Evolutionary conservation across 2,113 vertebrate genomes (phyloP).

Genomic region (Reinhardtius hippoglossoides): DNA sequence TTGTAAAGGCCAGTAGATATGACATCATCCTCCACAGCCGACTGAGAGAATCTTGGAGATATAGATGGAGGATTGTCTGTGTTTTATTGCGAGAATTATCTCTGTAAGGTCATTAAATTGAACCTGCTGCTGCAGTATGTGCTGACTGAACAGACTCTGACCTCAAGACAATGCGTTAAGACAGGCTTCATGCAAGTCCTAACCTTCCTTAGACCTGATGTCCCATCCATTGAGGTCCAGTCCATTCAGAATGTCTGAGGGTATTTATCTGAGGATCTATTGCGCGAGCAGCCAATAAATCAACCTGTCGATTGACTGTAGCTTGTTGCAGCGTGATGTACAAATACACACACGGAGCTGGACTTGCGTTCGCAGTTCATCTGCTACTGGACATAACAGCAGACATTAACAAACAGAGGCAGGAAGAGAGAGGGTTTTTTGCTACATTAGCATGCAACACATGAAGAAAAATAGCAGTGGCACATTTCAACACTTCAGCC

Average conservation of each 20-base stretch:
- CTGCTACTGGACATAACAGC: slow-evolving; percentile 9
- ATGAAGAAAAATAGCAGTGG: slow-evolving; percentile 14
- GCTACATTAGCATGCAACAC: slow-evolving; percentile 34
- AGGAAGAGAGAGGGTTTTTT: neutral
- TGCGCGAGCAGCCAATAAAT: slow-evolving; percentile 24
- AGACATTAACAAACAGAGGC: slow-evolving; percentile 21
- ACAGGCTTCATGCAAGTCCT: slow-evolving; percentile 33
- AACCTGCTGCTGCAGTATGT: slow-evolving; percentile 15
- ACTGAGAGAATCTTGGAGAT: slow-evolving; percentile 32
- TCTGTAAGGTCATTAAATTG: slow-evolving; percentile 49
- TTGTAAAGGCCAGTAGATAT: slow-evolving; percentile 27
- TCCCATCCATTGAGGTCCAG: neutral
- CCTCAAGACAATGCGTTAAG: slow-evolving; percentile 24
- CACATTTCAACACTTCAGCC: slow-evolving; percentile 29
- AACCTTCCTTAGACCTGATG: slow-evolving; percentile 18
- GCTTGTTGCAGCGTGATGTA: slow-evolving; percentile 19
- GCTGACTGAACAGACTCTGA: slow-evolving; percentile 48
- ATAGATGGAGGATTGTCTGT: slow-evolving; percentile 23
- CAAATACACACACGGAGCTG: slow-evolving; percentile 7
- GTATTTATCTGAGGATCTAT: slow-evolving; percentile 13
- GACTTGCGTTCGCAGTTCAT: slow-evolving; percentile 9
- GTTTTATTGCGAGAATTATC: slow-evolving; percentile 54
- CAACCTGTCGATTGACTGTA: slow-evolving; percentile 17
- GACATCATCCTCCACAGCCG: slow-evolving; percentile 29
- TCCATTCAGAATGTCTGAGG: slow-evolving; percentile 11